Evolutionary conservation across 2,113 vertebrate species (phyloP).

Genomic region (Notothenia rossii): DNA sequence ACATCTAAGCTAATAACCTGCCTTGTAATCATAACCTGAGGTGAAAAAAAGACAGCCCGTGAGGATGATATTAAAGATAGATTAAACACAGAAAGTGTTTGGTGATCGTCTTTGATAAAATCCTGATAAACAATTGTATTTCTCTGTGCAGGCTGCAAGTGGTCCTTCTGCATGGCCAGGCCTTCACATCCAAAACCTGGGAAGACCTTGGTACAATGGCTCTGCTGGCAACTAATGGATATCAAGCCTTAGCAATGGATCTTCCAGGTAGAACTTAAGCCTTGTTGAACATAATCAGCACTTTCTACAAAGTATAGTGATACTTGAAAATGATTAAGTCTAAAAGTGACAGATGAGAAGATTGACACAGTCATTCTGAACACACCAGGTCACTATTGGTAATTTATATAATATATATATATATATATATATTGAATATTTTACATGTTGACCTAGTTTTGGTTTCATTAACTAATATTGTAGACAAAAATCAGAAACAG

Average conservation of each 20-base stretch:
- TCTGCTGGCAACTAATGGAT: slow-evolving; percentile 88
- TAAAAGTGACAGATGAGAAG: background rate
- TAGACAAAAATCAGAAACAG: background rate
- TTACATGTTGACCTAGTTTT: background rate
- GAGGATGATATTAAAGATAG: background rate
- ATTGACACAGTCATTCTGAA: background rate
- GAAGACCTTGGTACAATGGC: slow-evolving; percentile 92
- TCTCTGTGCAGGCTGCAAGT: slow-evolving; percentile 85
- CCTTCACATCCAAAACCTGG: slow-evolving; percentile 94
- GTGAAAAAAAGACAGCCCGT: too few species aligned
- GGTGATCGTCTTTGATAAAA: background rate
- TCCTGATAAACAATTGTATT: background rate
- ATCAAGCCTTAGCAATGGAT: slow-evolving; percentile 92
- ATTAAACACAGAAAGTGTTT: background rate
- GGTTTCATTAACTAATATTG: background rate
- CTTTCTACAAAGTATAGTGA: too few species aligned
- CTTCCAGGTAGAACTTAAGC: slow-evolving; percentile 88
- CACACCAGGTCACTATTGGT: background rate
- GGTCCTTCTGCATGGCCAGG: slow-evolving; percentile 93
- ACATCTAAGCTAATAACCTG: background rate
- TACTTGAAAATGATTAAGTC: background rate
- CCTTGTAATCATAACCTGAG: background rate
- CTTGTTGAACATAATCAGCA: background rate
- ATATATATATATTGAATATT: background rate
- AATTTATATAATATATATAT: background rate